These are phyloP conservation scores for Mythimna vitellina DNA, from an alignment of 2,888 invertebrate species.

Conservation along the genomic window DNA sequence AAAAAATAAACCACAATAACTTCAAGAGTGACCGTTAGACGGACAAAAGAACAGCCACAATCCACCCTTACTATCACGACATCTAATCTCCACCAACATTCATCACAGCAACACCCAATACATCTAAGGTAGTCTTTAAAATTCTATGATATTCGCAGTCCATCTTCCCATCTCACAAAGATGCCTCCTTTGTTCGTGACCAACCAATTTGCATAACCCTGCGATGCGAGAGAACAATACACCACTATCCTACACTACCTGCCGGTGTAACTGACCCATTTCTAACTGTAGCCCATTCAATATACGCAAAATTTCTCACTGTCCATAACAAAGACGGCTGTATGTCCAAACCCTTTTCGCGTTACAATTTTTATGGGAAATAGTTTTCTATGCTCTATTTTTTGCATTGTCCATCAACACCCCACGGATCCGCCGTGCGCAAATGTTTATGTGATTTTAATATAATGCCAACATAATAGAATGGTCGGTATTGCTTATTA, in stretches of 20 bases:
- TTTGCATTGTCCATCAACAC: constrained; percentile 88
- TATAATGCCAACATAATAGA: constrained; percentile 78
- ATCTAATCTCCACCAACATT: neutral
- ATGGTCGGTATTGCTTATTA: constrained; percentile 74
- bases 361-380: constrained; percentile 88
- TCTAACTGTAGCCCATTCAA: constrained; percentile 79
- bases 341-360: constrained; percentile 85
- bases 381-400: constrained; percentile 87
- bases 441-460: constrained; percentile 84
- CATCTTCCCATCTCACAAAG: constrained; percentile 73
- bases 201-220: constrained; percentile 86
- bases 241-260: constrained; percentile 73
- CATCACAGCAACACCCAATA: constrained; percentile 10
- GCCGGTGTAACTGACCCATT: constrained; percentile 86
- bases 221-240: constrained; percentile 80
- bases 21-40: constrained; percentile 34
- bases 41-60: constrained; percentile 30
- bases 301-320: constrained; percentile 87
- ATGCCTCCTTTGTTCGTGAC: constrained; percentile 75
- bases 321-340: constrained; percentile 79
- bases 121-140: neutral
- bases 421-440: constrained; percentile 85
- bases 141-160: constrained; percentile 35
- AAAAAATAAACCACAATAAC: neutral
- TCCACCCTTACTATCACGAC: neutral